These are phyloP conservation scores for Xerus rutilus DNA, from an alignment of 2,797 vertebrate species.

Conservation along the genomic window DNA sequence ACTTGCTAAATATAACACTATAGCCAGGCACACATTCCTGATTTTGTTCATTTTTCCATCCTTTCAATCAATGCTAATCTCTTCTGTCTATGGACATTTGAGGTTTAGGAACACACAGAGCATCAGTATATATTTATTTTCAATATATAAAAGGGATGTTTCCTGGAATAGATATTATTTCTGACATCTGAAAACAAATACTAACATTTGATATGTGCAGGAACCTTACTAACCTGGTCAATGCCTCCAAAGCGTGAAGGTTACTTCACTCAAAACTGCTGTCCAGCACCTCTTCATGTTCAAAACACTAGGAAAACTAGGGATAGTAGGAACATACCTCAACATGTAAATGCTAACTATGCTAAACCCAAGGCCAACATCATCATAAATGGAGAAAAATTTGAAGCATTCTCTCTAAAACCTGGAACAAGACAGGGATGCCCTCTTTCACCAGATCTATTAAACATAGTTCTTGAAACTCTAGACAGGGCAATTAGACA, in stretches of 20 bases:
- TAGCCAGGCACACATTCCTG: too few species aligned
- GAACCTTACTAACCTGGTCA: background rate
- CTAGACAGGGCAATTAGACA: too few species aligned
- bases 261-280: background rate
- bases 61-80: background rate
- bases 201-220: background rate
- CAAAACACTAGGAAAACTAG: too few species aligned
- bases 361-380: too few species aligned
- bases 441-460: too few species aligned
- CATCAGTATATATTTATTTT: background rate
- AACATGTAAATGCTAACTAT: too few species aligned
- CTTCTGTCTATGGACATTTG: background rate
- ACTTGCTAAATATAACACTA: too few species aligned
- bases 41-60: background rate
- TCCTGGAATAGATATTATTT: background rate
- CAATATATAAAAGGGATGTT: background rate
- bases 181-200: background rate
- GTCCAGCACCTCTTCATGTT: background rate
- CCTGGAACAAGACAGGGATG: too few species aligned
- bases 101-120: background rate
- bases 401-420: too few species aligned
- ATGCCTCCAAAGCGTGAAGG: background rate
- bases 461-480: too few species aligned
- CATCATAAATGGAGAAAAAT: too few species aligned
- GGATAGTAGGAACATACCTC: too few species aligned